These are phyloP conservation scores for Andrena dorsata DNA, from an alignment of 2,888 invertebrate species.

Conservation along the genomic window DNA sequence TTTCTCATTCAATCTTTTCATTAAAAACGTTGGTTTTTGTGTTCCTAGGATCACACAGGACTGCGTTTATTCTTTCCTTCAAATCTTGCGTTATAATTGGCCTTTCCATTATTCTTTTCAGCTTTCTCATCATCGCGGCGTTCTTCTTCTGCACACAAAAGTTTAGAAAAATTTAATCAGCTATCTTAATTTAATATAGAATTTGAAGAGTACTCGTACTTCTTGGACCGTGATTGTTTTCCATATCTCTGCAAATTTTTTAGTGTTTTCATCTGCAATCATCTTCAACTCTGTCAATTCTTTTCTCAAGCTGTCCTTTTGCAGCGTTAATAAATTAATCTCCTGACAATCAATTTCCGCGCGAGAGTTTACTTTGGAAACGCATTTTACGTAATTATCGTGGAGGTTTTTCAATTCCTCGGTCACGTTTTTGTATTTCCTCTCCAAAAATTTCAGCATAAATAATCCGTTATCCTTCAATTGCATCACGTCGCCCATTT, in stretches of 20 bases:
- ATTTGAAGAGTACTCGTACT: conserved; percentile 26
- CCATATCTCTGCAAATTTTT: conserved; percentile 41
- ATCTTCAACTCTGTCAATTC: conserved; percentile 28
- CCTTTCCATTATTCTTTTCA: conserved; percentile 44
- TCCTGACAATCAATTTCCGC: conserved; percentile 19
- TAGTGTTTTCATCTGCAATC: conserved; percentile 39
- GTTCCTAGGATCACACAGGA: conserved; percentile 30
- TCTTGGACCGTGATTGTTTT: conserved; percentile 52
- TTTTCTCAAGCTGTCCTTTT: conserved; percentile 38
- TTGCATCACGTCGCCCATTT: conserved; percentile 40
- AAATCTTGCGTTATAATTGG: conserved; percentile 34
- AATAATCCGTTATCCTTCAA: conserved; percentile 58
- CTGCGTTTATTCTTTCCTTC: conserved; percentile 29
- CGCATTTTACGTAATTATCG: conserved; percentile 42
- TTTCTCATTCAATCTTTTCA: neutral
- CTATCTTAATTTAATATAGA: neutral
- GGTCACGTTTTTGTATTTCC: conserved; percentile 29
- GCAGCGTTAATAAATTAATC: conserved; percentile 24
- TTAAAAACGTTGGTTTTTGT: neutral
- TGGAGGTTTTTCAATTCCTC: conserved; percentile 59
- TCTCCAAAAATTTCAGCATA: conserved; percentile 50
- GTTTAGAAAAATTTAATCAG: neutral
- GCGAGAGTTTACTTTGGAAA: neutral
- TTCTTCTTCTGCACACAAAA: conserved; percentile 66
- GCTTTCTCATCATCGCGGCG: conserved; percentile 35